phyloP scores from a whole-genome alignment of 2,888 invertebrate species.

The Tethea ocularis region DNA sequence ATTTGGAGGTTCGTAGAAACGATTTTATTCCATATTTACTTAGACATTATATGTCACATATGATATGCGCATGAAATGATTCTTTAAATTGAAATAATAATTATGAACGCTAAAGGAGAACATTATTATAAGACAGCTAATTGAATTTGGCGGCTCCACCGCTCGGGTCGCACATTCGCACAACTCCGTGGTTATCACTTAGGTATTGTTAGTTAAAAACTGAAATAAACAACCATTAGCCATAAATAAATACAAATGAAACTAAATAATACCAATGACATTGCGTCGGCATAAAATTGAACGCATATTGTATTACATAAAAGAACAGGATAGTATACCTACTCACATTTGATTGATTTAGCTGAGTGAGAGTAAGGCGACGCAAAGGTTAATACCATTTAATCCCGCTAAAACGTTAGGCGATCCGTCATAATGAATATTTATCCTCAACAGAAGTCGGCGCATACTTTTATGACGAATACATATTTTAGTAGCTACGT shows the following conservation, averaged over 20 bases:
- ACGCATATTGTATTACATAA: constrained; percentile 21
- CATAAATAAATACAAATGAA: not conserved
- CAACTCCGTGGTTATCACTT: no score
- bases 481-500: constrained; percentile 83
- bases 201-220: not conserved
- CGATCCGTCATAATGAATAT: constrained; percentile 82
- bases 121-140: no score
- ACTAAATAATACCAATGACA: not conserved
- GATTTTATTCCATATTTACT: no score
- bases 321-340: constrained; percentile 29
- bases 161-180: no score
- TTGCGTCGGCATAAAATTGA: not conserved
- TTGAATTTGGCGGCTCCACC: no score
- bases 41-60: no score
- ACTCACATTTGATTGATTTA: constrained; percentile 65
- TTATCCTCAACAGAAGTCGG: constrained; percentile 77
- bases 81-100: no score
- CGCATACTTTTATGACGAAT: constrained; percentile 82
- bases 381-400: constrained; percentile 74
- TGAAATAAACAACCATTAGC: not conserved
- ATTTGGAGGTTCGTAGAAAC: no score
- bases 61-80: no score
- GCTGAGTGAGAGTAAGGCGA: constrained; percentile 58
- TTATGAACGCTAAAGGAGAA: no score
- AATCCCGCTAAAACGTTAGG: constrained; percentile 81